These are phyloP conservation scores for Argyra leucocephala DNA, from an alignment of 2,888 invertebrate species.

Conservation along the genomic window DNA sequence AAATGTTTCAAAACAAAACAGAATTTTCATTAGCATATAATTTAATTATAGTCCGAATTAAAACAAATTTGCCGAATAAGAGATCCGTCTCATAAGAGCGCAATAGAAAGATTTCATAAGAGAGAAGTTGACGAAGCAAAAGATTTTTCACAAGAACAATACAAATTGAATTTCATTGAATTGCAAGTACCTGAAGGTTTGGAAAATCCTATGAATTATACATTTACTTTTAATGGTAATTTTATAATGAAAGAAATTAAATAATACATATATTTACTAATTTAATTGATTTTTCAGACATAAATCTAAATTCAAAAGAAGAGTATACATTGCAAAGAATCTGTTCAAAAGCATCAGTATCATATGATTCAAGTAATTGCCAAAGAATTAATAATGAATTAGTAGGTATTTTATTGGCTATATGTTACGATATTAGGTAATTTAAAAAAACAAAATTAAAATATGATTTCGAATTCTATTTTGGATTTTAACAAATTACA, in stretches of 20 bases:
- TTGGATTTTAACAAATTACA: constrained; percentile 17
- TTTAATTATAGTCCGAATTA: constrained; percentile 21
- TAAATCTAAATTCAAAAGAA: constrained; percentile 32
- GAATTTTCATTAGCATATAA: neutral
- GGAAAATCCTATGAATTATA: constrained; percentile 37
- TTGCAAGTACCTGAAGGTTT: constrained; percentile 38
- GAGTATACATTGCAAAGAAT: constrained; percentile 34
- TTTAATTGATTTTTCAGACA: constrained; percentile 24
- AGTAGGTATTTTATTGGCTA: constrained; percentile 37
- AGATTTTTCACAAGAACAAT: constrained; percentile 37
- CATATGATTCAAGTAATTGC: constrained; percentile 19
- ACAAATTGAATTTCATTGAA: constrained; percentile 39
- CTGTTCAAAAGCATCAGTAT: constrained; percentile 24
- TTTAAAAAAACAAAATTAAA: neutral
- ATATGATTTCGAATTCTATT: neutral
- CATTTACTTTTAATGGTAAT: constrained; percentile 32
- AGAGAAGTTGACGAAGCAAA: constrained; percentile 35
- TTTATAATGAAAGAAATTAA: neutral
- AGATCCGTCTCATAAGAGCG: constrained; percentile 32
- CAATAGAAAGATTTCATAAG: constrained; percentile 32
- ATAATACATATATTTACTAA: neutral
- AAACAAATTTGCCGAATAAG: constrained; percentile 29
- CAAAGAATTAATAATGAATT: constrained; percentile 34
- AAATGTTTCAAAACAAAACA: neutral
- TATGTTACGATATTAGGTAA: constrained; percentile 39